phyloP scores from a whole-genome alignment of 1,140 invertebrate genomes.

The Drosophila chauvacae region DNA sequence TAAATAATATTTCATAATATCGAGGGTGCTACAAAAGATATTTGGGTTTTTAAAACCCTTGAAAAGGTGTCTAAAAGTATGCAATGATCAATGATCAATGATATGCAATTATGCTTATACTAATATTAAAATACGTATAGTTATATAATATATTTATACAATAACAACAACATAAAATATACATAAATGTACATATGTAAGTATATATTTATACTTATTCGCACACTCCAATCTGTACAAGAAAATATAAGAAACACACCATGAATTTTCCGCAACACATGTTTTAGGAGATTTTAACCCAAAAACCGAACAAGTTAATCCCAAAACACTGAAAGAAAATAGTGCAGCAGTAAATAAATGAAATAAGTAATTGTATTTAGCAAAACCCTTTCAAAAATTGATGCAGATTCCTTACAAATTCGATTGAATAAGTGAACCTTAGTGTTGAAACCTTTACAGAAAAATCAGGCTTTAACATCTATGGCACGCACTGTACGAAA shows the following conservation, averaged over 20 bases:
- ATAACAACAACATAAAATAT: not conserved
- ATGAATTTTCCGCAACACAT: not conserved
- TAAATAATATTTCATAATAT: not conserved
- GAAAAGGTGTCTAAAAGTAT: too few species aligned
- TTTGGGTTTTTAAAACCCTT: too few species aligned
- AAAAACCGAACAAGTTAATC: slow-evolving; percentile 2
- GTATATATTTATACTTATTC: not conserved
- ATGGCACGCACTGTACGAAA: slow-evolving; percentile 19
- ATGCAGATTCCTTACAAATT: not conserved
- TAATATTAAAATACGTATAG: too few species aligned
- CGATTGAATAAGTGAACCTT: not conserved
- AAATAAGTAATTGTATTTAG: not conserved
- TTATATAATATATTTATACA: too few species aligned
- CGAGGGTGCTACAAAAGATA: not conserved
- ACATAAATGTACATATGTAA: not conserved
- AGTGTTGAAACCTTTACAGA: not conserved
- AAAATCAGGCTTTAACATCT: not conserved
- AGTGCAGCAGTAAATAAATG: not conserved
- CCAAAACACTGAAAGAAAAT: not conserved
- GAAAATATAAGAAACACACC: too few species aligned
- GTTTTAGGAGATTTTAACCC: not conserved
- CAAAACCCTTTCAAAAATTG: not conserved
- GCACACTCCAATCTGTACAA: not conserved
- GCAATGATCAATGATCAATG: too few species aligned
- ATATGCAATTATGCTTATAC: too few species aligned